Evolutionary conservation across 2,888 invertebrate genomes (phyloP), one percentile per base, ranked within the genome.

Genomic region (Hyles lineata): DNA sequence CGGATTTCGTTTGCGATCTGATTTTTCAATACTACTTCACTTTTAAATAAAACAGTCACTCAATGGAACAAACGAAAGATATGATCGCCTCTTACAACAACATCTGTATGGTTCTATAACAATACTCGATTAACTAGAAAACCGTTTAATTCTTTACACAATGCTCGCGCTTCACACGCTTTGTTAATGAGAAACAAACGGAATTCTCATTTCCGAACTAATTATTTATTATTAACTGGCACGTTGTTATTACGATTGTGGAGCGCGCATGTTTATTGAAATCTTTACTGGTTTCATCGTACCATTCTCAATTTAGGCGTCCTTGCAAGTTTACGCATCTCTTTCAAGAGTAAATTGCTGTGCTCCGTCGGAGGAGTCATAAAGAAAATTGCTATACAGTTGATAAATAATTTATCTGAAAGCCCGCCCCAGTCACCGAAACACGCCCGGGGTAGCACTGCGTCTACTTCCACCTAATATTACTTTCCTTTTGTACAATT

Each of bases 331-430:
- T 92, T 92, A 94, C 93, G 94, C 93, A 93, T 94, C 92, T 93
- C 93, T 91, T 93, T 92, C 93, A 88, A 87, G 89, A 92, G 91
- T 89, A 94, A 94, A 94, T 94, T 94, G 93, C 94, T 92, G 90
- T 89, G 92, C 91, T 92, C 90, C 93, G 93, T 91, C 93, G 92
- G 93, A 93, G 93, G 94, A 94, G 93, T 94, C 94, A 93, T 94
- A 94, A 94, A 94, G 94, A 94, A 94, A 94, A 94, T 94, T 94
- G 94, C 94, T 92, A 93, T 94, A 94, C 94, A 93, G 93, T 94
- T 94, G 94, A 94, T 94, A 94, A 94, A 94, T 94, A 94, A 94
- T 94, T 94, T 94, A 94, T 94, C 92, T 93, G 92, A 93, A 91
- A 93, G 93, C 92, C 91, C 91, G 90, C 91, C 89, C 93, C 92